Base-by-base conservation (phyloP, 1,140 invertebrate genomes). In the Lamellibrachia luymesi region DNA sequence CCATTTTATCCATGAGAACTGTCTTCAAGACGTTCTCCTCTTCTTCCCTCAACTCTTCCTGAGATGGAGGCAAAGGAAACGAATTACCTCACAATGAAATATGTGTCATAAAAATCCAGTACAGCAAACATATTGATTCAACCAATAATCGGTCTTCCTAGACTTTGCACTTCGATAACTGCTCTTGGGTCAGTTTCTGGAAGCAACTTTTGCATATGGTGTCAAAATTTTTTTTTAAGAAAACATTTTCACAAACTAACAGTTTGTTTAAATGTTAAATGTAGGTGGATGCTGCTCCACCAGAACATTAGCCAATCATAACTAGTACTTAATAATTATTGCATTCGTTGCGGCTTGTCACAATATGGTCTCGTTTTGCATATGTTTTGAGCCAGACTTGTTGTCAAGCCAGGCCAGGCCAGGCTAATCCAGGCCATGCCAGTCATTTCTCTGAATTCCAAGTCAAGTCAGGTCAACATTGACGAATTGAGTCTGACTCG, bases 1-100 rank as follows among this genome's bases (percentile, higher is more conserved):
- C 98, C 97, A 99, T 98, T 95, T 98, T 98, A 94, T 98, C 97
- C 96, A 98, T 98, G 93, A 99, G 97, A 17, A 99, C 97, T 96
- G 97, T 97, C 94, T 97, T 97, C 92, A 99, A 97, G 51, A 98
- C 97, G 91, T 97, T 97, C 96, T 98, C 98, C 95, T 98, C 97
- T 96, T 98, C 98, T 94, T 97, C 97, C 95, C 97, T 98, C 8
- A 97, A 96, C 96, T 98, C 98, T 95, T 97, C 97, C 97, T 97
- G 96, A 51, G 96, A 94, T 2, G 27, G n/a, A 91, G 2, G 17
- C 51, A 80, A 80, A 80, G 64, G 13, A 80, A 8, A 17, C 4
- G 13, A 80, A 6, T 80, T 80, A 80, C 17, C 13, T 22, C 13
- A 10, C 1, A 17, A 22, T 10, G 64, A 80, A 80, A 80, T 80